Evolutionary conservation across 2,113 vertebrate genomes (phyloP).

Genomic region (Microtus pennsylvanicus): DNA sequence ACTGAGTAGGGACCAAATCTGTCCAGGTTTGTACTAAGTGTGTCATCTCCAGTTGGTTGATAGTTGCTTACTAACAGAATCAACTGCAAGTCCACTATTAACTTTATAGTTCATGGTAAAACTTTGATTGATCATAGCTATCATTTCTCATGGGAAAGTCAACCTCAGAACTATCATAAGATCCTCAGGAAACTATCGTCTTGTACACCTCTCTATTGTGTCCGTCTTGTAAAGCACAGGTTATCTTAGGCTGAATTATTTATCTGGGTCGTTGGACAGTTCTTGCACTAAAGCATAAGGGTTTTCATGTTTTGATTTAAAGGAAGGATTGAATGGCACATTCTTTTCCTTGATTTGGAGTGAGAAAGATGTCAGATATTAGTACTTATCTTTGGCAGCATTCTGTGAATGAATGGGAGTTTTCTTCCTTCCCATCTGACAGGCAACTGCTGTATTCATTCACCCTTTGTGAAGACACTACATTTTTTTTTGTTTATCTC

Average conservation of each 20-base stretch:
- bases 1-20: not conserved
- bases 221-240: constrained; percentile 24
- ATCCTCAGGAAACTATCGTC: constrained; percentile 35
- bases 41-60: constrained; percentile 29
- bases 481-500: constrained; percentile 51
- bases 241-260: constrained; percentile 50
- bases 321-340: constrained; percentile 44
- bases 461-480: constrained; percentile 53
- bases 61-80: constrained; percentile 16
- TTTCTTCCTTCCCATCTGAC: constrained; percentile 47
- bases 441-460: constrained; percentile 59
- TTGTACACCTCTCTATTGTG: not conserved
- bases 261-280: constrained; percentile 44
- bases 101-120: constrained; percentile 46
- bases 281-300: not conserved
- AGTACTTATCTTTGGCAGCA: constrained; percentile 36
- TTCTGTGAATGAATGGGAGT: constrained; percentile 48
- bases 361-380: constrained; percentile 47
- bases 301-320: constrained; percentile 66
- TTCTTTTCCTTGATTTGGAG: constrained; percentile 66
- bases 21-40: not conserved
- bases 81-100: constrained; percentile 31
- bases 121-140: constrained; percentile 54
- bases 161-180: constrained; percentile 49
- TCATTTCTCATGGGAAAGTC: constrained; percentile 54